Conservation (phyloP, 2,797 vertebrate species). For the Acrossocheilus fasciatus region DNA sequence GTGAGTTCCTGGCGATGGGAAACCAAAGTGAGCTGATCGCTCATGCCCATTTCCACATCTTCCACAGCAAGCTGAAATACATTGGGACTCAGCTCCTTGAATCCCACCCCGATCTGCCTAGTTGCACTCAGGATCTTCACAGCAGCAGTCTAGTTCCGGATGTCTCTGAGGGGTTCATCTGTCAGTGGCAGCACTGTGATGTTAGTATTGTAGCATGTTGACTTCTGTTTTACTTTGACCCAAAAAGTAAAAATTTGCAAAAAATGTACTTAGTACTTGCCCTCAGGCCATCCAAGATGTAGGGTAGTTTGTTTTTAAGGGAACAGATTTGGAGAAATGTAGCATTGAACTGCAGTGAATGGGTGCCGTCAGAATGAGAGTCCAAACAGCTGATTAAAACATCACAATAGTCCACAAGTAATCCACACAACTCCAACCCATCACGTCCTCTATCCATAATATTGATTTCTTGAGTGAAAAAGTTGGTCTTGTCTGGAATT, state of each 20-base stretch:
- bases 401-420: neutral
- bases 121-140: conserved; percentile 73
- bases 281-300: neutral
- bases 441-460: neutral
- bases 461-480: neutral
- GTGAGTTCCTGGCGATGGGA: conserved; percentile 78
- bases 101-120: conserved; percentile 73
- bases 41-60: conserved; percentile 78
- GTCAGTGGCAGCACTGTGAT: conserved; percentile 83
- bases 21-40: conserved; percentile 74
- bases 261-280: neutral
- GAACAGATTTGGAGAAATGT: neutral
- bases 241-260: neutral
- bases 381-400: neutral
- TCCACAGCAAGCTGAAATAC: conserved; percentile 80
- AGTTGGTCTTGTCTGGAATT: neutral
- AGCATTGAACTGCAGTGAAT: neutral
- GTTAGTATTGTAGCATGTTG: conserved; percentile 65
- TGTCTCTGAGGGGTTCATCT: conserved; percentile 71
- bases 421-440: neutral
- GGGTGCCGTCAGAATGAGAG: neutral
- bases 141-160: conserved; percentile 79
- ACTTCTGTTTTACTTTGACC: neutral
- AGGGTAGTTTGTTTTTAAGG: neutral
- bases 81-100: conserved; percentile 72